Conservation (phyloP, 2,888 invertebrate species). For the Tridacna crocea region DNA sequence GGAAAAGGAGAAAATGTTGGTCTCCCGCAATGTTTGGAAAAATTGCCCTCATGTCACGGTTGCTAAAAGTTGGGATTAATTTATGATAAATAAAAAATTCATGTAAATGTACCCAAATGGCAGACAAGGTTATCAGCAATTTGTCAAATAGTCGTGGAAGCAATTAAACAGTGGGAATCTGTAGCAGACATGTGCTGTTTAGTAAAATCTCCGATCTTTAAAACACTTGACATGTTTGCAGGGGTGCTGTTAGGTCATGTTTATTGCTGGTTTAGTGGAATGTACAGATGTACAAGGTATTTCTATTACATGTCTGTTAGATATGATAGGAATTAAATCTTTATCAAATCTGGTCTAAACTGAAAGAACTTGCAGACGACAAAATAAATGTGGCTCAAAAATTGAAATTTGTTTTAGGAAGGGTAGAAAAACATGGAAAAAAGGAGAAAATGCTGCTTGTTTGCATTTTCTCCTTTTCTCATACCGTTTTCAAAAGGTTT, state of each 20-base stretch:
- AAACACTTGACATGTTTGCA: constrained; percentile 23
- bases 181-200: constrained; percentile 17
- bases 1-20: too few relatives aligned
- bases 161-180: constrained; percentile 1
- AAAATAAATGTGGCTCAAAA: too few relatives aligned
- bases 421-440: neutral
- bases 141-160: too few relatives aligned
- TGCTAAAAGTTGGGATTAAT: too few relatives aligned
- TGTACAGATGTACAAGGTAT: constrained; percentile 12
- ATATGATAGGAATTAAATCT: too few relatives aligned
- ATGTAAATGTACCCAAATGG: too few relatives aligned
- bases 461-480: neutral
- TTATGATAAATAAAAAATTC: too few relatives aligned
- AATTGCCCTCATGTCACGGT: too few relatives aligned
- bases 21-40: too few relatives aligned
- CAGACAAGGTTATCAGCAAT: too few relatives aligned
- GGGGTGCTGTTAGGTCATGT: constrained; percentile 21
- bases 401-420: neutral
- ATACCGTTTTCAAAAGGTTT: neutral
- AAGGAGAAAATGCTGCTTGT: neutral
- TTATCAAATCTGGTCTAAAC: neutral
- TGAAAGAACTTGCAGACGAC: too few relatives aligned
- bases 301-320: neutral
- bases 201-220: constrained; percentile 21
- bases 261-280: constrained; percentile 6